phyloP scores from a whole-genome alignment of 2,797 vertebrate genomes.

The Potorous gilbertii region DNA sequence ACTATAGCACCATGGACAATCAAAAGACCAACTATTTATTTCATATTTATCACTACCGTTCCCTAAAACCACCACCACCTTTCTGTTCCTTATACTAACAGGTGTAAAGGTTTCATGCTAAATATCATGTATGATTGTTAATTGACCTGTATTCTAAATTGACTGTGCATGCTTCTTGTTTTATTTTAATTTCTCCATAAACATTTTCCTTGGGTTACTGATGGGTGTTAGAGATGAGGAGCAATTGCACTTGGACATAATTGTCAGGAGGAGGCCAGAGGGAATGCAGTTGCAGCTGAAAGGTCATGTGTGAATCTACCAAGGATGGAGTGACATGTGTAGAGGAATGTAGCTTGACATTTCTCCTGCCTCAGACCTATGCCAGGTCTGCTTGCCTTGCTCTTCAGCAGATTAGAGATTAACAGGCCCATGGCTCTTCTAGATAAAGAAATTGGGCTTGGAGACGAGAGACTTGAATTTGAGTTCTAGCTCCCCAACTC shows the following conservation, averaged over 20 bases:
- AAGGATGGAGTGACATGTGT: not conserved
- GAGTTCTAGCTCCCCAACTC: not conserved
- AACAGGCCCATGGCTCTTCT: not conserved
- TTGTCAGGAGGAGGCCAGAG: not conserved
- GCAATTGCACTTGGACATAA: not conserved
- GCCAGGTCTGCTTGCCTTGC: not conserved
- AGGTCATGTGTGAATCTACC: not conserved
- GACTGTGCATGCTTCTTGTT: conserved; percentile 68
- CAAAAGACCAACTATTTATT: conserved; percentile 10
- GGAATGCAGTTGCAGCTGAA: not conserved
- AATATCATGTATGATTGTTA: conserved; percentile 69
- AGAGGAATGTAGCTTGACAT: not conserved
- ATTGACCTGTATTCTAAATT: conserved; percentile 64
- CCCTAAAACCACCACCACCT: not conserved
- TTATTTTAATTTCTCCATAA: conserved; percentile 64
- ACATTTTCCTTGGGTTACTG: not conserved
- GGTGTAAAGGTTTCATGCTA: conserved; percentile 66
- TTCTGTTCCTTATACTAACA: not conserved
- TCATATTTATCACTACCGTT: not conserved
- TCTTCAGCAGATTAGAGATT: not conserved
- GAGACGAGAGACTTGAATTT: not conserved
- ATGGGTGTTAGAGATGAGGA: not conserved
- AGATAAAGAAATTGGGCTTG: not conserved
- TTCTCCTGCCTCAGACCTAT: not conserved
- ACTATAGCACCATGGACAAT: not conserved